Conservation (phyloP, 2,888 invertebrate genomes). For the Lathronympha strigana region DNA sequence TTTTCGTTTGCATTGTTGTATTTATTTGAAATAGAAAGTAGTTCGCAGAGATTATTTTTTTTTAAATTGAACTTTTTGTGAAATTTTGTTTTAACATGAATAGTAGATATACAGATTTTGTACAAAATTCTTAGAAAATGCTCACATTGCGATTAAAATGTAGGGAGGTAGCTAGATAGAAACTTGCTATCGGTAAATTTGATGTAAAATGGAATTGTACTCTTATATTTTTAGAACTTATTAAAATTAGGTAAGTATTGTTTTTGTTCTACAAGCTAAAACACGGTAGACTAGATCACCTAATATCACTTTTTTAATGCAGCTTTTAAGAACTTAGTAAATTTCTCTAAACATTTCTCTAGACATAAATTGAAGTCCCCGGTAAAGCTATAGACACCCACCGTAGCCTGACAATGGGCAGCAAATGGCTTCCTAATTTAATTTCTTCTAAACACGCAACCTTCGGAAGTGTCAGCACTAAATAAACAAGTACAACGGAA, state of each 20-base stretch:
- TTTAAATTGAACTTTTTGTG: neutral
- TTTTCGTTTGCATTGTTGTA: conserved; percentile 23
- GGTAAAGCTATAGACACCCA: conserved; percentile 25
- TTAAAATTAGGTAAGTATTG: too few relatives aligned
- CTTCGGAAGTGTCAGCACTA: conserved; percentile 35
- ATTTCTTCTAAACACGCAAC: conserved; percentile 39
- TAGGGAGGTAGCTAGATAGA: too few relatives aligned
- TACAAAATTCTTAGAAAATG: too few relatives aligned
- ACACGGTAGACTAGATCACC: neutral
- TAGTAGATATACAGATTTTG: too few relatives aligned
- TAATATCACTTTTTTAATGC: neutral
- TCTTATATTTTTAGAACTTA: too few relatives aligned
- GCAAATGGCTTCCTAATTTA: conserved; percentile 37
- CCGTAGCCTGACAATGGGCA: conserved; percentile 25
- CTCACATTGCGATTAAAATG: too few relatives aligned
- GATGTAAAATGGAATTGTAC: too few relatives aligned
- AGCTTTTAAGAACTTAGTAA: neutral
- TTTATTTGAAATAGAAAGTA: conserved; percentile 23
- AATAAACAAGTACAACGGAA: neutral
- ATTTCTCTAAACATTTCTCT: neutral
- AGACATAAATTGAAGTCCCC: conserved; percentile 6
- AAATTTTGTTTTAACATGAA: too few relatives aligned
- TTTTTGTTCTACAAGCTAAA: too few relatives aligned
- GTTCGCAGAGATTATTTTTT: neutral
- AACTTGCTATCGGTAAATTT: too few relatives aligned